Conservation (phyloP, 2,797 vertebrate genomes). For the Nannoperca australis region DNA sequence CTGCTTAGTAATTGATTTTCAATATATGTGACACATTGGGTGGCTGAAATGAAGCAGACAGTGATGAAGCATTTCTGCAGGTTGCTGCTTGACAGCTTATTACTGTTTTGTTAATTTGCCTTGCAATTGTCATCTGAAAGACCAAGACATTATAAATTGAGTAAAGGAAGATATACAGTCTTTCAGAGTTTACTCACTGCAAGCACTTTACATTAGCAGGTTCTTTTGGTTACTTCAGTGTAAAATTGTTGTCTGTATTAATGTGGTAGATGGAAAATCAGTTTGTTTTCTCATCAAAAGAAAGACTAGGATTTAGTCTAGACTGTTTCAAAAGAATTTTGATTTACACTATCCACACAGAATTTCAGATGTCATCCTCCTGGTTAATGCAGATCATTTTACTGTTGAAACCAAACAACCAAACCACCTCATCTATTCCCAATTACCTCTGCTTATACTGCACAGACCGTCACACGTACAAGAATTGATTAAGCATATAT, state of each 20-base stretch:
- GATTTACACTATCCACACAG: neutral
- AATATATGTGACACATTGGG: slow-evolving; percentile 59
- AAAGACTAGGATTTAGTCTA: neutral
- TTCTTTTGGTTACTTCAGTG: neutral
- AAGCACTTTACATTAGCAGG: neutral
- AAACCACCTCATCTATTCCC: neutral
- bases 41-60: slow-evolving; percentile 46
- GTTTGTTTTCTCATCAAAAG: neutral
- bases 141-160: neutral
- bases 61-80: slow-evolving; percentile 21
- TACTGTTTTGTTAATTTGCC: neutral
- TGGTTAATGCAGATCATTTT: neutral
- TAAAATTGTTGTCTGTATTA: neutral
- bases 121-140: neutral
- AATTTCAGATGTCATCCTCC: neutral
- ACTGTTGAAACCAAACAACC: neutral
- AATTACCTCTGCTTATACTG: neutral
- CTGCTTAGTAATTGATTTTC: slow-evolving; percentile 67
- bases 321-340: neutral
- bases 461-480: too few relatives aligned
- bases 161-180: neutral
- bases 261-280: neutral
- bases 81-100: neutral
- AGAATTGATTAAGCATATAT: too few relatives aligned
- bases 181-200: neutral